Evolutionary conservation across 2,113 vertebrate species (phyloP).

Genomic region (Atherinomorus stipes): DNA sequence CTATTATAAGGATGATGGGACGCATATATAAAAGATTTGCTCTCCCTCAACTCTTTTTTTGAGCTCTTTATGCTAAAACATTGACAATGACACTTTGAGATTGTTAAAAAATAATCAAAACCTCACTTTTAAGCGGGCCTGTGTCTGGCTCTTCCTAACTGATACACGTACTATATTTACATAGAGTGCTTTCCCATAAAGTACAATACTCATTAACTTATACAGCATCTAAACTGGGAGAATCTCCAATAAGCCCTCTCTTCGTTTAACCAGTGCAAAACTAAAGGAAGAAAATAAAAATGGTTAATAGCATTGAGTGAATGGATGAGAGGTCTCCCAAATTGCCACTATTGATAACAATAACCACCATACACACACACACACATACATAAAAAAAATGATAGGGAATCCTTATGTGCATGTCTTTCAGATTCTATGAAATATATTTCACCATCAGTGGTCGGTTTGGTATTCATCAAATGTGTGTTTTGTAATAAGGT

Average conservation of each 20-base stretch:
- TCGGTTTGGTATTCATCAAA: slow-evolving; percentile 81
- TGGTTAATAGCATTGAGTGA: slow-evolving; percentile 54
- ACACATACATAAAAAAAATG: slow-evolving; percentile 44
- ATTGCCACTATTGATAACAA: slow-evolving; percentile 65
- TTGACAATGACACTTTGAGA: slow-evolving; percentile 53
- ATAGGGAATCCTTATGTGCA: slow-evolving; percentile 79
- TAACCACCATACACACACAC: slow-evolving; percentile 53
- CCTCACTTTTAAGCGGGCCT: slow-evolving; percentile 56
- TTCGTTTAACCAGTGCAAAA: slow-evolving; percentile 76
- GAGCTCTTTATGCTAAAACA: slow-evolving; percentile 59
- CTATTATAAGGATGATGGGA: slow-evolving; percentile 65
- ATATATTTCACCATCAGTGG: slow-evolving; percentile 77
- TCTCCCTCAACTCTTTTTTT: slow-evolving; percentile 54
- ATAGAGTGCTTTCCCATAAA: slow-evolving; percentile 66
- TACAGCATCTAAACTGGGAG: slow-evolving; percentile 70
- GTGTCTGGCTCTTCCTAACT: slow-evolving; percentile 53
- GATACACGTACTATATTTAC: slow-evolving; percentile 74
- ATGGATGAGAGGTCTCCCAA: slow-evolving; percentile 63
- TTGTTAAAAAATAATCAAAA: slow-evolving; percentile 66
- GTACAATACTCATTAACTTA: slow-evolving; percentile 67
- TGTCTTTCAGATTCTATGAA: slow-evolving; percentile 66
- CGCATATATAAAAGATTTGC: slow-evolving; percentile 67
- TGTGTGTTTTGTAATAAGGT: slow-evolving; percentile 81
- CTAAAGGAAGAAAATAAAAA: slow-evolving; percentile 28
- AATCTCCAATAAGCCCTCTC: slow-evolving; percentile 59